Conservation (phyloP, 2,113 vertebrate genomes). For the Cygnus atratus region DNA sequence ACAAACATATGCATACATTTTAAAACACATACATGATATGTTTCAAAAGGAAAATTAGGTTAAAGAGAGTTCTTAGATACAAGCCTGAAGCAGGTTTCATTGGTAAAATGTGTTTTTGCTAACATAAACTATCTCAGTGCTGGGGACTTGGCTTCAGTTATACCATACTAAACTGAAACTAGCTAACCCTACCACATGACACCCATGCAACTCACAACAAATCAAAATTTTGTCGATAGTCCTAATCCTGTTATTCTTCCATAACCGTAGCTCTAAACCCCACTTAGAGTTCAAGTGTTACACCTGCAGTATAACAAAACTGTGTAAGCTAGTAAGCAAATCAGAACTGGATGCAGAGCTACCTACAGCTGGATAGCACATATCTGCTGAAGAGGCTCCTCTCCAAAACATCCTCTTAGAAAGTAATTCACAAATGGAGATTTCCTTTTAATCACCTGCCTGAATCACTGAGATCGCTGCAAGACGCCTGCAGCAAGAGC, state of each 20-base stretch:
- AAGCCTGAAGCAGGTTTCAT: neutral
- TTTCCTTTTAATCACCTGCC: neutral
- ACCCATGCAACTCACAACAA: neutral
- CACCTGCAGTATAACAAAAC: neutral
- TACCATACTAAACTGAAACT: neutral
- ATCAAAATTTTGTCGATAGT: neutral
- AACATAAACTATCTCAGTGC: neutral
- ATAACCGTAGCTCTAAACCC: neutral
- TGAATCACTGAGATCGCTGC: neutral
- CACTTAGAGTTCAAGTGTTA: neutral
- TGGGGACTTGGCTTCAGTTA: neutral
- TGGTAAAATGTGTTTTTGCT: neutral
- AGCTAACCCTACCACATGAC: neutral
- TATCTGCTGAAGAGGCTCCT: neutral
- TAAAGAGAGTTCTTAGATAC: neutral
- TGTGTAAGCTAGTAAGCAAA: neutral
- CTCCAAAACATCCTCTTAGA: neutral
- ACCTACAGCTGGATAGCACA: neutral
- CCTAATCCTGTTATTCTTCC: neutral
- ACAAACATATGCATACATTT: neutral
- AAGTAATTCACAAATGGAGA: neutral
- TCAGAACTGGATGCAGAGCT: neutral
- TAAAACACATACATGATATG: accelerated
- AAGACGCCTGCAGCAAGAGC: neutral
- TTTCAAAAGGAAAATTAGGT: neutral